Percentiles rank a stretch among this genome's conserved stretches.
Evolutionary conservation across 2,797 vertebrate genomes (phyloP).

Genomic region (Chrosomus eos): DNA sequence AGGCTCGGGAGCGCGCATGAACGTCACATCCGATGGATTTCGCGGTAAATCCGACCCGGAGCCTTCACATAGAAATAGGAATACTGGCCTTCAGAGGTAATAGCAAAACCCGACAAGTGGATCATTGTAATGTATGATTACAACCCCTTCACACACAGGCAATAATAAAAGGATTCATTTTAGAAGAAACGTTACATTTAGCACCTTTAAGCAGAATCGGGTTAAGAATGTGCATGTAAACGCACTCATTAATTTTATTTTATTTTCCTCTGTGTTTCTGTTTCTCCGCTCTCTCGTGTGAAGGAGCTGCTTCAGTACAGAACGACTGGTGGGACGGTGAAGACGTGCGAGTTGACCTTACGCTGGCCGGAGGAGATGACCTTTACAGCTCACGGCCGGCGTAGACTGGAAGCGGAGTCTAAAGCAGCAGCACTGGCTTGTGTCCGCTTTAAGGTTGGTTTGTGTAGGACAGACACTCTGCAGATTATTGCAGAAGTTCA

Average conservation of each 20-base stretch:
- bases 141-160: too few species aligned
- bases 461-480: not conserved
- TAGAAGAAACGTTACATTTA: too few species aligned
- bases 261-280: not conserved
- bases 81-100: too few species aligned
- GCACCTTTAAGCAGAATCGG: not conserved
- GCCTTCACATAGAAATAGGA: too few species aligned
- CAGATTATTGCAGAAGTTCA: not conserved
- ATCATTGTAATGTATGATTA: too few species aligned
- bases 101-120: too few species aligned
- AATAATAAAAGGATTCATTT: too few species aligned
- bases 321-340: constrained; percentile 82
- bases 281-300: not conserved
- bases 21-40: too few species aligned
- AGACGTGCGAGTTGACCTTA: constrained; percentile 85
- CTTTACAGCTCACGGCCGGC: constrained; percentile 84
- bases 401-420: constrained; percentile 83
- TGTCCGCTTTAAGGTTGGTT: constrained; percentile 83
- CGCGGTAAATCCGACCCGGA: too few species aligned
- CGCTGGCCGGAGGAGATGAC: constrained; percentile 90
- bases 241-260: not conserved
- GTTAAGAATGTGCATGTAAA: not conserved
- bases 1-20: too few species aligned
- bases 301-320: constrained; percentile 86
- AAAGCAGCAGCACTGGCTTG: constrained; percentile 90